phyloP scores from a whole-genome alignment of 2,888 invertebrate genomes.

The Drosophila cyrtoloma region DNA sequence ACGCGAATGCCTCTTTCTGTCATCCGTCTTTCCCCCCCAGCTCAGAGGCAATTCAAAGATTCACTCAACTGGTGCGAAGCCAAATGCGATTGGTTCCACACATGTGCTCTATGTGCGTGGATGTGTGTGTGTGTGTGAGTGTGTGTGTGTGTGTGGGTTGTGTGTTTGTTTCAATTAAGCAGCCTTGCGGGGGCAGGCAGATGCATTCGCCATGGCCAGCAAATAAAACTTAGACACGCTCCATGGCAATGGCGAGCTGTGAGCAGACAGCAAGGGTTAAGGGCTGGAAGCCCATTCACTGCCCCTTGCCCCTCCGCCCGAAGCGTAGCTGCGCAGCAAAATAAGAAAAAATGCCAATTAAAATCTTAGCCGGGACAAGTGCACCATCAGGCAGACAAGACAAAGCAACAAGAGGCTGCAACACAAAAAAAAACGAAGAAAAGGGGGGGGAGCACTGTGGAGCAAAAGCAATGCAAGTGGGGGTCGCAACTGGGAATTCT shows the following conservation, averaged over 20 bases:
- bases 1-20: neutral
- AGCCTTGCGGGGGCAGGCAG: constrained; percentile 13
- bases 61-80: constrained; percentile 65
- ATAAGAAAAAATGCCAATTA: constrained; percentile 82
- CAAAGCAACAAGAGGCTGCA: constrained; percentile 16
- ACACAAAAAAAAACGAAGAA: neutral
- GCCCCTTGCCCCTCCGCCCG: neutral
- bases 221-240: constrained; percentile 80
- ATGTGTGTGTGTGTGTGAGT: constrained; percentile 15
- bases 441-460: neutral
- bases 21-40: neutral
- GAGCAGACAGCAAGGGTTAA: constrained; percentile 47
- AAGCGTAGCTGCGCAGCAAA: constrained; percentile 4
- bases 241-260: constrained; percentile 20
- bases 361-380: constrained; percentile 82
- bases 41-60: constrained; percentile 38
- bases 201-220: constrained; percentile 74
- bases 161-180: constrained; percentile 68
- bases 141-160: constrained; percentile 20
- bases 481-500: constrained; percentile 7
- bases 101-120: constrained; percentile 27
- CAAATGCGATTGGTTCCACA: constrained; percentile 77
- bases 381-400: constrained; percentile 61
- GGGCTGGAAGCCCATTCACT: constrained; percentile 20
- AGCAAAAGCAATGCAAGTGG: neutral